phyloP scores from a whole-genome alignment of 2,113 vertebrate genomes.

The Climacteris rufus region DNA sequence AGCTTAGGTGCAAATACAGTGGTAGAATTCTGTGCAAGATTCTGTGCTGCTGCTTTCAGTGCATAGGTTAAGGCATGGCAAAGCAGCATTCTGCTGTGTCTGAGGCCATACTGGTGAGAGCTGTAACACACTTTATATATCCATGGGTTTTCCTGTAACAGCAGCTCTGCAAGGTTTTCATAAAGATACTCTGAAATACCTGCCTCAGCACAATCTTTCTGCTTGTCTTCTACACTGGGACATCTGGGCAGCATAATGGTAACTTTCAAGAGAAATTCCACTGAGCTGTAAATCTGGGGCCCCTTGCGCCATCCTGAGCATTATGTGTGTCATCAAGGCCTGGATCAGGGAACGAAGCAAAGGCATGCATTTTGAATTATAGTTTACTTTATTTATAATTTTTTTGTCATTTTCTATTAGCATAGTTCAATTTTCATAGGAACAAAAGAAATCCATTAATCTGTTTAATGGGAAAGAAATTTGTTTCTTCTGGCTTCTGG shows the following conservation, averaged over 20 bases:
- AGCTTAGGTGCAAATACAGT: neutral
- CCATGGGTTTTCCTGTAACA: neutral
- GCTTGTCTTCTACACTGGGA: neutral
- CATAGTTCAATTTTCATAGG: neutral
- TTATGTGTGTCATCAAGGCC: neutral
- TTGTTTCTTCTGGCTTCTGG: slow-evolving; percentile 49
- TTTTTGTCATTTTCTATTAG: neutral
- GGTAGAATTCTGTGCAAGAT: neutral
- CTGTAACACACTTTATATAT: neutral
- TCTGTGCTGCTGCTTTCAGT: neutral
- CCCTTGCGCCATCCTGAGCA: neutral
- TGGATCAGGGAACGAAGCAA: neutral
- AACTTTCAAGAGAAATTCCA: neutral
- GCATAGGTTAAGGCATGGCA: neutral
- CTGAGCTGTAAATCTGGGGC: neutral
- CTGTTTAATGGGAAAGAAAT: neutral
- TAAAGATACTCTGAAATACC: neutral
- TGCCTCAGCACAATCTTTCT: neutral
- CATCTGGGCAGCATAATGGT: neutral
- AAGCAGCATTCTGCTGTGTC: neutral
- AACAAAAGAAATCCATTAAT: slow-evolving; percentile 13
- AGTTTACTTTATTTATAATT: slow-evolving; percentile 2
- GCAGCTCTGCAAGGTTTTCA: neutral
- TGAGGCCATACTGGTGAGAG: accelerated
- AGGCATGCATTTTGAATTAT: neutral